These are phyloP conservation scores for Colius striatus DNA, from an alignment of 2,113 vertebrate species.

Conservation along the genomic window DNA sequence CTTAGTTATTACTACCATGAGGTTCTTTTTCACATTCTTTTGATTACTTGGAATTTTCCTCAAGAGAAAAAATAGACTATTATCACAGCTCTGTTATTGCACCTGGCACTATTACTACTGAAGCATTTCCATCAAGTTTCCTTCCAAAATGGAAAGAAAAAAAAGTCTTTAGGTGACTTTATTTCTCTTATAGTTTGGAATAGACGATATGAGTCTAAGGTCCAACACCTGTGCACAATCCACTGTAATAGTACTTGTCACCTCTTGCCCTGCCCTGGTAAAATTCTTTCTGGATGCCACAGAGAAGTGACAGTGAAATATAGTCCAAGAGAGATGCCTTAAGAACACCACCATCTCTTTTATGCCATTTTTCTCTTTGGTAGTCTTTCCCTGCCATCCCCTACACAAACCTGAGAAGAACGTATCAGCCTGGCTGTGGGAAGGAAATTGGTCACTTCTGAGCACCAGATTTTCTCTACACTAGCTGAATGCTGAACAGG, in stretches of 20 bases:
- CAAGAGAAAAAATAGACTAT: background rate
- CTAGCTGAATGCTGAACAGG: background rate
- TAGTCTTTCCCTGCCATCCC: background rate
- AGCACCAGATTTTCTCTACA: background rate
- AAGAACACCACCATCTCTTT: background rate
- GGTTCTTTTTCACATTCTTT: conserved; percentile 30
- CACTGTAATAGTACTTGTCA: background rate
- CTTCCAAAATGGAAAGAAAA: background rate
- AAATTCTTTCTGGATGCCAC: background rate
- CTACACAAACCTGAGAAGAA: background rate
- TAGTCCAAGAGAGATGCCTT: background rate
- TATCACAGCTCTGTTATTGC: conserved; percentile 14
- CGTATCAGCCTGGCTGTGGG: background rate
- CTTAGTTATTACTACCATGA: conserved; percentile 28
- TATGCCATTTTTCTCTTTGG: background rate
- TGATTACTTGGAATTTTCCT: conserved; percentile 31
- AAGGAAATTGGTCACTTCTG: background rate
- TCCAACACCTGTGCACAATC: background rate
- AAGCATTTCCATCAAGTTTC: background rate
- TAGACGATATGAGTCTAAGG: background rate
- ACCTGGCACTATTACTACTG: conserved; percentile 11
- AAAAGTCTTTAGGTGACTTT: background rate
- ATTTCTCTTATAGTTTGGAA: background rate
- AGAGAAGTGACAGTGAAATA: background rate
- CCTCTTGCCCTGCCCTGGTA: background rate